Evolutionary conservation across 2,113 vertebrate genomes (phyloP).

Genomic region (Mirza zaza): DNA sequence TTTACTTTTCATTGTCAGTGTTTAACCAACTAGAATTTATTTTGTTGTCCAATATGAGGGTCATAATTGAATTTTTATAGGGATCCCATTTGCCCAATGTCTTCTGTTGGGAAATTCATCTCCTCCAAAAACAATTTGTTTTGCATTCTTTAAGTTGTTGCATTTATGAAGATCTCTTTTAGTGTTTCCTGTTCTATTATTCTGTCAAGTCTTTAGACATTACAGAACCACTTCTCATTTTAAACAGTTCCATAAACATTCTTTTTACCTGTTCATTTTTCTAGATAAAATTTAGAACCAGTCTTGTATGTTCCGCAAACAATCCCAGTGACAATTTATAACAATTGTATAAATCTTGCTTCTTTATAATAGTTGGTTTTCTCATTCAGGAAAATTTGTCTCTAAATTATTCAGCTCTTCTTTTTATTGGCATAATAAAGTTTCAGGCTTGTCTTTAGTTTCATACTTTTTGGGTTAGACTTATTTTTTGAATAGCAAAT

Average conservation of each 20-base stretch:
- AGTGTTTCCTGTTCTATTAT: neutral
- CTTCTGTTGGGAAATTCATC: neutral
- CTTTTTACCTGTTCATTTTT: neutral
- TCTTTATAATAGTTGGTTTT: neutral
- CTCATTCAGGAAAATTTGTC: neutral
- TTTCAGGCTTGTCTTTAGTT: neutral
- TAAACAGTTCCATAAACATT: neutral
- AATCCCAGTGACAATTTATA: neutral
- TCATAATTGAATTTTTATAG: neutral
- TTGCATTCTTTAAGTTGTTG: neutral
- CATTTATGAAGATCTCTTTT: slow-evolving; percentile 15
- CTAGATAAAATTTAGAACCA: slow-evolving; percentile 17
- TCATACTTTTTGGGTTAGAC: neutral
- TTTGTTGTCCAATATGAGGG: neutral
- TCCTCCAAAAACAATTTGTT: neutral
- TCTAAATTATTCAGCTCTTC: neutral
- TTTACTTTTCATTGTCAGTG: neutral
- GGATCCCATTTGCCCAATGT: neutral
- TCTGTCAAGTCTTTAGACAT: neutral
- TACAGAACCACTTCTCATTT: neutral
- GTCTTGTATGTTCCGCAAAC: neutral
- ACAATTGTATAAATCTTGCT: no score
- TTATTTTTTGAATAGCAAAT: slow-evolving; percentile 4
- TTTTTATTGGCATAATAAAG: neutral
- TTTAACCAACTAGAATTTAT: neutral